These are phyloP conservation scores for Therioaphis trifolii DNA, from an alignment of 2,888 invertebrate genomes.

Conservation along the genomic window DNA sequence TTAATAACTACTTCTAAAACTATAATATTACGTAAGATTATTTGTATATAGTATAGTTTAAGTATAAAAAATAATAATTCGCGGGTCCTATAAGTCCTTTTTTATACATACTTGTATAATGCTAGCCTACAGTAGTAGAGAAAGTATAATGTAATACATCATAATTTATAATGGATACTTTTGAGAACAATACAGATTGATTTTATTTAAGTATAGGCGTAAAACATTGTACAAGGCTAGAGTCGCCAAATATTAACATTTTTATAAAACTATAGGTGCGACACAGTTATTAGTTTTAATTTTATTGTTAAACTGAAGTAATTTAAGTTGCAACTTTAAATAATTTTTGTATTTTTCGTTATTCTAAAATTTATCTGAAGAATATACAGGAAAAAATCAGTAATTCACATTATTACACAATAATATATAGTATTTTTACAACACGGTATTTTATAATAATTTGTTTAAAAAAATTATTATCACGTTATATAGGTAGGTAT, in stretches of 20 bases:
- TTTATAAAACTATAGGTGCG: not conserved
- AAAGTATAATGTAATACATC: slow-evolving; percentile 11
- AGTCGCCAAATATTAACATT: not conserved
- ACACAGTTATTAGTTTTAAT: not conserved
- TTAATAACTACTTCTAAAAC: slow-evolving; percentile 39
- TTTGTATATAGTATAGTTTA: not conserved
- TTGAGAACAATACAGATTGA: slow-evolving; percentile 31
- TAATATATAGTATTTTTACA: too few relatives aligned
- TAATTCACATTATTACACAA: not conserved
- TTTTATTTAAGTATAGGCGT: not conserved
- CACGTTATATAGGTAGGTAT: not conserved
- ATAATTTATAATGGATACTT: slow-evolving; percentile 24
- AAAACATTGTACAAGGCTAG: not conserved
- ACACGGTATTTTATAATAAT: not conserved
- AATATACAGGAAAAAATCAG: not conserved
- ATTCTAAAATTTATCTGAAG: not conserved
- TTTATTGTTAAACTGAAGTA: not conserved
- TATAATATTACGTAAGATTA: slow-evolving; percentile 29
- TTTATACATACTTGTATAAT: slow-evolving; percentile 30
- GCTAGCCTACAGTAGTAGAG: slow-evolving; percentile 22
- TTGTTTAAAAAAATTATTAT: not conserved
- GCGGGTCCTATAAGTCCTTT: not conserved
- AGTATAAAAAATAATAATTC: slow-evolving; percentile 25
- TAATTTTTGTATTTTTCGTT: not conserved
- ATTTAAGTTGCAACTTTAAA: not conserved